phyloP scores from a whole-genome alignment of 92 coral and sea anemone species.

The Epizoanthus illoricatus region DNA sequence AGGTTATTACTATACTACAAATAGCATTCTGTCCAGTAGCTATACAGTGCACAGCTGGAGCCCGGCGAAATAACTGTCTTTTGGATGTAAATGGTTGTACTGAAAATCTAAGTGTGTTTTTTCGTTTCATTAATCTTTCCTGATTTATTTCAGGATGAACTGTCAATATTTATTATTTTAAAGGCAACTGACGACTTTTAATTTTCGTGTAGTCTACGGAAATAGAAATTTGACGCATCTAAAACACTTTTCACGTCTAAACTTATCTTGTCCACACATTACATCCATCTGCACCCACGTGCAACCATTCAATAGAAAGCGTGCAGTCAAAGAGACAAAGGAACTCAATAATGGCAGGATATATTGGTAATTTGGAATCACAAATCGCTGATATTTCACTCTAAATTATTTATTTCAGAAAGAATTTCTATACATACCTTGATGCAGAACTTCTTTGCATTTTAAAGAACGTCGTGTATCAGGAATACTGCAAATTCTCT shows the following conservation, averaged over 20 bases:
- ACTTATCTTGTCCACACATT: background rate
- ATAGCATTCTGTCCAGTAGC: no score
- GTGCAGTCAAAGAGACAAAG: slow-evolving; percentile 34
- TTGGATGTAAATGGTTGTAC: no score
- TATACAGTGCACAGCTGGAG: no score
- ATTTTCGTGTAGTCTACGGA: background rate
- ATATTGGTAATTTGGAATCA: background rate
- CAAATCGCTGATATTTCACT: background rate
- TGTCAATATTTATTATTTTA: background rate
- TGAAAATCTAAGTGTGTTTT: no score
- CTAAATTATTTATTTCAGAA: background rate
- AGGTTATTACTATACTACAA: no score
- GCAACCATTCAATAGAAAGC: slow-evolving; percentile 36
- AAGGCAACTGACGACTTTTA: background rate
- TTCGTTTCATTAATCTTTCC: no score
- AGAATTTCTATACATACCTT: background rate
- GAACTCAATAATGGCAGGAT: slow-evolving; percentile 7
- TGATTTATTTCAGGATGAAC: no score
- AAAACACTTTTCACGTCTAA: background rate
- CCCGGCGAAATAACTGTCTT: no score
- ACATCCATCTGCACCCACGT: slow-evolving; percentile 14
- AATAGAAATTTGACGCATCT: background rate
- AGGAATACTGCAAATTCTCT: slow-evolving; percentile 16
- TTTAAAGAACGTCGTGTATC: slow-evolving; percentile 7
- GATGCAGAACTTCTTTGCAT: background rate